Conservation (phyloP, 1,140 invertebrate species). For the Rhagoletis zephyria region DNA sequence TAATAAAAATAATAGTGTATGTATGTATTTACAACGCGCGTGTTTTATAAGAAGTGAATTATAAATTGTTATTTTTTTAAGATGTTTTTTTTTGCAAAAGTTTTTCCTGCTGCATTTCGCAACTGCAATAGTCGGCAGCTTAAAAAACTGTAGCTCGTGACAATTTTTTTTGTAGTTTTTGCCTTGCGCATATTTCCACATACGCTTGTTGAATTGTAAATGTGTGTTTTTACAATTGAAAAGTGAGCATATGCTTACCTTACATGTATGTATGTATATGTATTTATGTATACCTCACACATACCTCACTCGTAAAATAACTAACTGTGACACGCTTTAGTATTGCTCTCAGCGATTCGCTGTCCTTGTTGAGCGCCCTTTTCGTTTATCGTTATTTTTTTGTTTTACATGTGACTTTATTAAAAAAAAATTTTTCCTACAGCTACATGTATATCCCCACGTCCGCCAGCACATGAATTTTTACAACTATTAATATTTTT, state of each 20-base stretch:
- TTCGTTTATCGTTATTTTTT: too few relatives aligned
- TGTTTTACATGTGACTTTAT: too few relatives aligned
- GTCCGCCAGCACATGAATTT: not conserved
- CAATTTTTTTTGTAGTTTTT: not conserved
- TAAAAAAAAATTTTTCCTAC: too few relatives aligned
- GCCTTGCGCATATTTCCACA: not conserved
- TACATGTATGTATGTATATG: not conserved
- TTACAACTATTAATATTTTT: not conserved
- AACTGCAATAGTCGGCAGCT: not conserved
- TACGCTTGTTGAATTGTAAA: not conserved
- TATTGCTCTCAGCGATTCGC: too few relatives aligned
- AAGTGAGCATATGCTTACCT: not conserved
- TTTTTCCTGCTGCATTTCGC: not conserved
- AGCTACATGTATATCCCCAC: not conserved
- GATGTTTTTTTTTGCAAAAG: not conserved
- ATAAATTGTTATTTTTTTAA: not conserved
- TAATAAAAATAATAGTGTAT: too few relatives aligned
- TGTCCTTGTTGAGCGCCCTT: too few relatives aligned
- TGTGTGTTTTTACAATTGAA: not conserved
- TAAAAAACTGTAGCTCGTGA: not conserved
- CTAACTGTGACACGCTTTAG: not conserved
- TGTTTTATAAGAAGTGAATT: not conserved
- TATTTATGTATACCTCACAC: not conserved
- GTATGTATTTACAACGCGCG: not conserved
- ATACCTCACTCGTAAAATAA: not conserved